Percentiles rank a stretch among this genome's conserved stretches.
phyloP scores from a whole-genome alignment of 1,140 invertebrate species.

The Lepidotrigona ventralis region DNA sequence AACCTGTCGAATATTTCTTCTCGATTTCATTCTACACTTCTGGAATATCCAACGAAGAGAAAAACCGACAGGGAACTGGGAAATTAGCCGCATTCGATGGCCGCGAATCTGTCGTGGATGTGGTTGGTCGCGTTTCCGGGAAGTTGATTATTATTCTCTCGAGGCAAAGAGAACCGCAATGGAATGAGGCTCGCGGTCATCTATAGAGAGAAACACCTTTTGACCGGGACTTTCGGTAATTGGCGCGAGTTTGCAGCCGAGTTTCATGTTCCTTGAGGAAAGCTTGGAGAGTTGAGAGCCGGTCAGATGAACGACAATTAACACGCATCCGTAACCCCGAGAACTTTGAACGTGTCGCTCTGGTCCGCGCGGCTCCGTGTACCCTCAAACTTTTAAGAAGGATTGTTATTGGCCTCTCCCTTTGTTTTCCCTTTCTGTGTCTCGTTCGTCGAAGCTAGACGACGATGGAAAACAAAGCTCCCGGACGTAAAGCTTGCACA shows the following conservation, averaged over 20 bases:
- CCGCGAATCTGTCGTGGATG: not conserved
- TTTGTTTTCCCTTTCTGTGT: slow-evolving; percentile 18
- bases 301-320: slow-evolving; percentile 42
- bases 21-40: not conserved
- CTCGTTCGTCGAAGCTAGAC: not conserved
- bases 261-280: slow-evolving; percentile 37
- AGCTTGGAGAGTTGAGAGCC: slow-evolving; percentile 23
- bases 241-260: slow-evolving; percentile 47
- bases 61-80: not conserved
- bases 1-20: not conserved
- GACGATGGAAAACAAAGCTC: not conserved
- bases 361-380: not conserved
- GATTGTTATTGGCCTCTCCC: slow-evolving; percentile 42
- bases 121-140: not conserved
- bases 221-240: slow-evolving; percentile 50
- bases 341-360: slow-evolving; percentile 35
- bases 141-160: slow-evolving; percentile 41
- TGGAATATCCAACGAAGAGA: not conserved
- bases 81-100: slow-evolving; percentile 35
- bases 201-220: slow-evolving; percentile 48
- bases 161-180: slow-evolving; percentile 26
- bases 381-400: slow-evolving; percentile 39
- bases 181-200: slow-evolving; percentile 27
- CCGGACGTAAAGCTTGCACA: not conserved
- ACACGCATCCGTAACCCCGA: slow-evolving; percentile 41